Base-by-base conservation (phyloP, 2,797 vertebrate genomes). In the Glossophaga mutica region DNA sequence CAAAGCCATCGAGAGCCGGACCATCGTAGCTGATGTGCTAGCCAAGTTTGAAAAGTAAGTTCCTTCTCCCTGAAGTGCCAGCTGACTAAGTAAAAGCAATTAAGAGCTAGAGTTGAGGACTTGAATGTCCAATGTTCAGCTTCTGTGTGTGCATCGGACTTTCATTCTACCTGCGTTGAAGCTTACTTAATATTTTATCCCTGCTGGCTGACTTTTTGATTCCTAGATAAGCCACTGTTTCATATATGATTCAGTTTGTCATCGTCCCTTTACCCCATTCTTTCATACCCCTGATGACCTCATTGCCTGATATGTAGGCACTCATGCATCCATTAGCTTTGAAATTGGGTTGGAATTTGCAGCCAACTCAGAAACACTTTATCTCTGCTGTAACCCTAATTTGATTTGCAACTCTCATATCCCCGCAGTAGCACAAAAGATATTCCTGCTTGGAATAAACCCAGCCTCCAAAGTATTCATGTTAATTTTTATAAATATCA, bases 31-130 rank as follows among this genome's bases (percentile, higher is more conserved):
- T 0, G 99, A 99, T 32, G 98, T 99, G 86, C 98, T 99, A 92
- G 99, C 99, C 77, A 99, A 99, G 98, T 99, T 99, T 98, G 99
- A 99, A 97, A 99, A 99, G 99, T 99, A 97, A 98, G 99, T 97
- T 8, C 3, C 24, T 44, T 77, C 32, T 86, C 42, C 90, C 26
- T 37, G 44, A 84, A 87, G 9, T 4, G 1, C 44, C n/a, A 11
- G 29, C 96, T 34, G 2, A 76, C n/a, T 59, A 93, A 89, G 67
- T 94, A 94, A 78, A 76, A 55, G 84, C 73, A n/a, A 26, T 83
- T 77, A 1, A 65, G 46, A 78, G 0, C 67, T 29, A n/a, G 57
- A 29, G 6, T 52, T 87, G 84, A 22, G 29, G 24, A 34, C 50
- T 50, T 76, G 62, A 92, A 86, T 90, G 84, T 95, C 50, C 50